Evolutionary conservation across 2,888 invertebrate genomes (phyloP), one percentile per base, ranked within the genome.

Genomic region (Leucophora obtusa): DNA sequence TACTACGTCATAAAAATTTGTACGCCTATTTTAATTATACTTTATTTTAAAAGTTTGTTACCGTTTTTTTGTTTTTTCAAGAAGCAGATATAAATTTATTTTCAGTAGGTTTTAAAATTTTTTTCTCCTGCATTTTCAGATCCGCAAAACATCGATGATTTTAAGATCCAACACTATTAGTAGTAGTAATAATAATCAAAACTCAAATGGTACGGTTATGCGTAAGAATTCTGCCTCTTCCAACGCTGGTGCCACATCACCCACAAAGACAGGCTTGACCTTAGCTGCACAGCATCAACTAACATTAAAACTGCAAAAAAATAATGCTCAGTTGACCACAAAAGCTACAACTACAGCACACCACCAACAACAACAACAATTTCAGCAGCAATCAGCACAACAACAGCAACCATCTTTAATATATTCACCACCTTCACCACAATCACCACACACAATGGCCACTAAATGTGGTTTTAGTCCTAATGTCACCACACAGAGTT

Each of bases 131-230:
- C 33, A 28, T 43, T 24, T 68, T 54, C 62, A 86, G 86, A 85
- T 85, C 35, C 85, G 85, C 8, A 85, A 85, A 77, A 84, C 83
- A 4, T 86, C 86, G 14, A 83, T 85, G 83, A 85, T 83, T 84
- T 79, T 84, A 76, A 84, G 86, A 59, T 70, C 82, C 47, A 79
- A 79, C 17, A 71, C 75, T 21, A 17, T 59, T 18, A 68, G 35
- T 47, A 79, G 38, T 58, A 54, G 28, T 8, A 63, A 28, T 54
- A 70, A 58, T 56, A 72, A 33, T 53, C 71, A 68, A 65, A 1
- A 18, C n/a, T 17, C 71, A 14, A 71, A 82, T 82, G 62, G 11
- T 35, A 47, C 62, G 10, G 50, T 53, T 14, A 68, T 75, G 68
- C 58, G 51, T 38, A 68, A 59, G 15, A 83, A 75, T 21, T 69